Evolutionary conservation across 1,140 invertebrate genomes (phyloP), one percentile per base, ranked within the genome.

Genomic region (Araneus ventricosus): DNA sequence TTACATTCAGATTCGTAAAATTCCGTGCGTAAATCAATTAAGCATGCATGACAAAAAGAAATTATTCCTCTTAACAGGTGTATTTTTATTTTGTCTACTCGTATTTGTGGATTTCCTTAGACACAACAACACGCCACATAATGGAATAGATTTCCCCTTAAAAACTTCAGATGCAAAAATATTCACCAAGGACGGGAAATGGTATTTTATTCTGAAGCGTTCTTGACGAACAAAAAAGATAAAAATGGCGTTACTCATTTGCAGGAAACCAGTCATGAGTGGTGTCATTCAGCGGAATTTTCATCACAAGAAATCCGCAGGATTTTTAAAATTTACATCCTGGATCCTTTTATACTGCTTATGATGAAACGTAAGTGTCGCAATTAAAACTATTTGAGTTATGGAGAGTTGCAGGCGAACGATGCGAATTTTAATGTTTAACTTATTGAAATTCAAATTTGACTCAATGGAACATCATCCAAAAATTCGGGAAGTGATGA

Each of bases 21-120:
- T 75, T 75, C 70, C 70, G 70, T 37, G 70, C 30, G 70, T 75
- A 75, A 75, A 75, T 75, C 34, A 75, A 75, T 75, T 75, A 34
- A 34, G 10, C 7, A 37, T 34, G 27, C 27, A 30, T 34, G 27
- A 34, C 20, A 34, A 20, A 75, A 37, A 70, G 30, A 67, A 34
- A 75, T 4, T 75, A 2, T 37, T 75, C 17, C 70, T 75, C 30
- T 37, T 75, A 34, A 67, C n/a, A 67, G n/a, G 63, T 67, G 63
- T 27, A n/a, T 63, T 63, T 67, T 67, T 67, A 63, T 67, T 10
- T 3, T n/a, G 27, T 10, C 63, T 67, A 27, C 24, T 67, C 63
- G 63, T 27, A 27, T 67, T 67, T 67, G 63, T n/a, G 3, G 63
- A 67, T 67, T 67, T 6, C 63, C 27, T 67, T 67, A 67, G 63